A percentile compares a stretch with the other conserved stretches of the same genome.
These are phyloP conservation scores for Cistogaster globosa DNA, from an alignment of 2,888 invertebrate genomes.

Conservation along the genomic window DNA sequence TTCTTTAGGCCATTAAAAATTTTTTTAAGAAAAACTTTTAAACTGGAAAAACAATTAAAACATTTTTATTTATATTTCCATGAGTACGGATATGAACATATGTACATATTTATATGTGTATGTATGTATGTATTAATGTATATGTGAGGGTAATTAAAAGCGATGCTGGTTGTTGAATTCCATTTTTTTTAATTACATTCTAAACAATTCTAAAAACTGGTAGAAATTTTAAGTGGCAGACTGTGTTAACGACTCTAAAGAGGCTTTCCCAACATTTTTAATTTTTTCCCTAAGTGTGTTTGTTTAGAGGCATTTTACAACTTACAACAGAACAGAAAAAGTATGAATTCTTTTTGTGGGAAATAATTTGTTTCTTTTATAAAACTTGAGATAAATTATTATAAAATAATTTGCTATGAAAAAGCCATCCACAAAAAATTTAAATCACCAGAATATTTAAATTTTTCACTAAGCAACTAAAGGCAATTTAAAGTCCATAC, in stretches of 20 bases:
- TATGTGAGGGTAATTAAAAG: constrained; percentile 30
- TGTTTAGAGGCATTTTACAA: not conserved
- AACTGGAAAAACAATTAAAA: constrained; percentile 57
- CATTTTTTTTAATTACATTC: constrained; percentile 37
- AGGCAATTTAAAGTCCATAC: no score
- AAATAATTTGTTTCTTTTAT: no score
- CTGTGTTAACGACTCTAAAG: constrained; percentile 58
- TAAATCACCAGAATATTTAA: no score
- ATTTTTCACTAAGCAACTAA: no score
- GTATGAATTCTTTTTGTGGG: not conserved
- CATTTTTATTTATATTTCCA: not conserved
- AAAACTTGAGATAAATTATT: no score
- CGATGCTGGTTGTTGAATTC: constrained; percentile 58
- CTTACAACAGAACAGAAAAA: constrained; percentile 1
- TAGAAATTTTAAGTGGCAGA: constrained; percentile 29
- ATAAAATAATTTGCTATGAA: no score
- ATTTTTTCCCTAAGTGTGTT: not conserved
- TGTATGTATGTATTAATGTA: not conserved
- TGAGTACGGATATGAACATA: not conserved
- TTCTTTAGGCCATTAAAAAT: constrained; percentile 48
- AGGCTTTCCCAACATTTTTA: constrained; percentile 27
- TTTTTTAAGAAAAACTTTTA: constrained; percentile 16
- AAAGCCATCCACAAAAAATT: no score
- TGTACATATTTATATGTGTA: not conserved
- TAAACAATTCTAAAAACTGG: constrained; percentile 3